Percentiles rank a stretch among this genome's conserved stretches.
phyloP scores from a whole-genome alignment of 2,888 invertebrate species.

The Gisinianus flammeolus region DNA sequence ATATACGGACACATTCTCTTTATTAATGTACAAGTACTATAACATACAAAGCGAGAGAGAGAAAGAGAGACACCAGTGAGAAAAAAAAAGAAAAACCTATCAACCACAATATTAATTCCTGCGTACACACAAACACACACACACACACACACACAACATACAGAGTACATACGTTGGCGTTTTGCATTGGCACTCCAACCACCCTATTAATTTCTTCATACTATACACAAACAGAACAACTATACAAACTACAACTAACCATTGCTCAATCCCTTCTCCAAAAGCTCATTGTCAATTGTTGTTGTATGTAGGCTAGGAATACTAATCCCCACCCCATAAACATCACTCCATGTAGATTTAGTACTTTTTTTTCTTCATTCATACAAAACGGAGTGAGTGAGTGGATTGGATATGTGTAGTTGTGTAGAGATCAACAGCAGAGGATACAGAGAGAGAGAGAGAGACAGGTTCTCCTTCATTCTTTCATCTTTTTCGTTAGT shows the following conservation, averaged over 20 bases:
- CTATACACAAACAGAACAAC: conserved; percentile 4
- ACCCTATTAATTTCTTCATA: conserved; percentile 35
- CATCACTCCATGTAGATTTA: not conserved
- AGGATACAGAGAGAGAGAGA: not conserved
- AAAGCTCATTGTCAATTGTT: conserved; percentile 13
- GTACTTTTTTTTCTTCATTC: not conserved
- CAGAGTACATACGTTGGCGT: not conserved
- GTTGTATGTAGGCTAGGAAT: conserved; percentile 1
- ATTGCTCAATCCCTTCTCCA: not conserved
- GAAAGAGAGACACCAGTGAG: too few species aligned
- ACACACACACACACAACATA: not conserved
- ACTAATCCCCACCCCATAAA: not conserved
- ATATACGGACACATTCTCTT: not conserved
- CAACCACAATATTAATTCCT: conserved; percentile 4
- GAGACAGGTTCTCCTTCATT: not conserved
- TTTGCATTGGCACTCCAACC: conserved; percentile 29
- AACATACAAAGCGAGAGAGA: not conserved
- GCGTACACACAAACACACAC: conserved; percentile 3
- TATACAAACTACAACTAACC: conserved; percentile 13
- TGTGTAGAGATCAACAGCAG: not conserved
- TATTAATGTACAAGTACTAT: conserved; percentile 25
- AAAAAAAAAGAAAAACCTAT: conserved; percentile 24
- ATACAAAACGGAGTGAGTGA: too few species aligned
- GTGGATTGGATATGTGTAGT: too few species aligned
- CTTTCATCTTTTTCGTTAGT: not conserved